Evolutionary conservation across 53 echinoderm and acorn worm genomes (phyloP), one percentile per base, ranked within the genome.

Genomic region (Glandiceps talaboti): DNA sequence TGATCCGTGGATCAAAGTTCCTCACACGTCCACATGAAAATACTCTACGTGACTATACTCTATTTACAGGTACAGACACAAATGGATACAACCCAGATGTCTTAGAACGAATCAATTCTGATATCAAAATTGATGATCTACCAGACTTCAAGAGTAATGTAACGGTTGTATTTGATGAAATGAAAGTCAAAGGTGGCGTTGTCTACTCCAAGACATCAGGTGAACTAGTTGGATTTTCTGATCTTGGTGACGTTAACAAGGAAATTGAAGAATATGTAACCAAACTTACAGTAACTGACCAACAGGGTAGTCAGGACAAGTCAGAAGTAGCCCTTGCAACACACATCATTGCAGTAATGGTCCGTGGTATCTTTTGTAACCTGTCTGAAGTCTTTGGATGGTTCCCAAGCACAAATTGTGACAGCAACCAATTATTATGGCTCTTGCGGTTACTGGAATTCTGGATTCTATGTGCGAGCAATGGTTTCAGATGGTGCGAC

Each of bases 301-400:
- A 45, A 45, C 6, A 45, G 6, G 6, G 20, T 45, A 20, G 20
- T 20, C 64, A 45, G 20, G 64, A 6, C 6, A 45, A 12, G 6
- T n/a, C n/a, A 31, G 64, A 75, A 27, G 28, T 30, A 12, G 27
- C 33, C 0, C 31, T 87, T 72, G 87, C 87, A 28, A 83, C 83
- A 75, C 87, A 87, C 76, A 76, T 87, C 10, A 29, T 87, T 25
- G 87, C 82, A 0, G 27, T 83, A 14, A 83, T 87, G 83, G 73
- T 80, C 1, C 30, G 83, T 25, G 87, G 87, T 25, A 83, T 87
- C 1, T 87, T 87, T 76, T 80, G 79, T 25, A 30, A 76, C 20
- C 27, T 87, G 75, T 80, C 79, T 80, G 76, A 78, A 26, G 79
- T 82, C 31, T 75, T 87, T 12, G 83, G 76, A 1, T 87, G 75